phyloP scores from a whole-genome alignment of 2,113 vertebrate genomes.

The Solenodon paradoxus region DNA sequence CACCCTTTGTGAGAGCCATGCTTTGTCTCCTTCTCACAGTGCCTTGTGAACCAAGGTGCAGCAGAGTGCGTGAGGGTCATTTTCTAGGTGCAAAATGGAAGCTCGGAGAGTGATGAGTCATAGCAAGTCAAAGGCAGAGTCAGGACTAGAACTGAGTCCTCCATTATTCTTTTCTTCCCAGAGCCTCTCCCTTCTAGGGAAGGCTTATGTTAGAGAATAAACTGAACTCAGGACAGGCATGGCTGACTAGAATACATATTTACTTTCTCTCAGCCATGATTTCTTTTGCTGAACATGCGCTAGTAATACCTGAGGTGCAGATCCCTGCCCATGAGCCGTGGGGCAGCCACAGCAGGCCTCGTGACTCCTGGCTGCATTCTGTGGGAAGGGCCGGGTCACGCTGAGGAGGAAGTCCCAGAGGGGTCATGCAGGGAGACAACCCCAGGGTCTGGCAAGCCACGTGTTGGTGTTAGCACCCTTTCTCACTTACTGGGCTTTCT shows the following conservation, averaged over 20 bases:
- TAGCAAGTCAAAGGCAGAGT: background rate
- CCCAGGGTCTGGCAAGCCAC: rapidly evolving
- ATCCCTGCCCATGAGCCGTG: background rate
- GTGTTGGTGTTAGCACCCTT: too few relatives aligned
- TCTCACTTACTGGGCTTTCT: background rate
- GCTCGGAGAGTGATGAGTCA: background rate
- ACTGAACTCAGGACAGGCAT: background rate
- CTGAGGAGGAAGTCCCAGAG: background rate
- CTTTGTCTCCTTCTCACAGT: background rate
- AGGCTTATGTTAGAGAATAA: background rate
- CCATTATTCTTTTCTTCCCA: background rate
- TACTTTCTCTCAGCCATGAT: background rate
- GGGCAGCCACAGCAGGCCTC: background rate
- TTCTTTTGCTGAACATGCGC: background rate
- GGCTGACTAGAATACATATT: background rate
- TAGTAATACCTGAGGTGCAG: background rate
- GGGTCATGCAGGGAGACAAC: background rate
- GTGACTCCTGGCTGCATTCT: background rate
- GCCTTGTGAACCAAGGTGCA: background rate
- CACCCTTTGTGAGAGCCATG: background rate
- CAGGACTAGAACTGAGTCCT: background rate
- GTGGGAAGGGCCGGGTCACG: background rate
- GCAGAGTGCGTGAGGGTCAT: background rate
- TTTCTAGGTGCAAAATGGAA: background rate
- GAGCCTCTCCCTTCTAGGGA: background rate